Evolutionary conservation across 2,797 vertebrate genomes (phyloP), one percentile per base, ranked within the genome.

Genomic region (Manis crassicaudata): DNA sequence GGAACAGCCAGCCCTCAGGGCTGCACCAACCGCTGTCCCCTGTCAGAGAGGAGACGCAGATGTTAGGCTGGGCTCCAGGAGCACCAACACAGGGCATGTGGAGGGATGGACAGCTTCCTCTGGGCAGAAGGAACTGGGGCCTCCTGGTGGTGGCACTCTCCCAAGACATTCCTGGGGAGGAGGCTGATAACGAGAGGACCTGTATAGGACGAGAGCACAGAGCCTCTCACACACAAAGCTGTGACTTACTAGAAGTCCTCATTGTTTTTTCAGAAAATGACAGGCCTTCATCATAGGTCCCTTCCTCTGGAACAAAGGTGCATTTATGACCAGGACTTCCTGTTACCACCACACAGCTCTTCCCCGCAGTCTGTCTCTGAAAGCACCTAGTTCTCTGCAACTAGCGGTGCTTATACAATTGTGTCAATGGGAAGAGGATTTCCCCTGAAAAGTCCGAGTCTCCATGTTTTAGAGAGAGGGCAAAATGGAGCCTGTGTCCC

Each of bases 21-120:
- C 17, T 17, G 7, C 3, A 25, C 18, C 4, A 1, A 18, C 29
- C 40, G 12, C 40, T 40, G 0, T 29, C 75, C 40, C 5, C 14
- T 12, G 0, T 72, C 73, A 68, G 72, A 17, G 37, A 62, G 52
- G 17, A 76, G 60, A 52, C 25, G 5, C 5, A 0, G 20, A 58
- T 14, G 5, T 16, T 52, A 37, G 46, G 21, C 13, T 75, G 21
- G 20, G 8, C 32, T 65, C 58, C 62, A 2, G 20, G 5, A 40
- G 40, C 8, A 63, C 23, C 73, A 17, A 20, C 3, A n/a, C 52
- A 29, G 23, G 2, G 18, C 29, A 83, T 94, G 50, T 29, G 9
- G 50, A 29, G 7, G 21, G 60, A 16, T 5, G 18, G 63, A 80
- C 68, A 40, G 8, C 35, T 80, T 76, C n/a, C 65, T 92, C 32